These are phyloP conservation scores for Chionoecetes opilio DNA, from an alignment of 1,140 invertebrate genomes.

Conservation along the genomic window DNA sequence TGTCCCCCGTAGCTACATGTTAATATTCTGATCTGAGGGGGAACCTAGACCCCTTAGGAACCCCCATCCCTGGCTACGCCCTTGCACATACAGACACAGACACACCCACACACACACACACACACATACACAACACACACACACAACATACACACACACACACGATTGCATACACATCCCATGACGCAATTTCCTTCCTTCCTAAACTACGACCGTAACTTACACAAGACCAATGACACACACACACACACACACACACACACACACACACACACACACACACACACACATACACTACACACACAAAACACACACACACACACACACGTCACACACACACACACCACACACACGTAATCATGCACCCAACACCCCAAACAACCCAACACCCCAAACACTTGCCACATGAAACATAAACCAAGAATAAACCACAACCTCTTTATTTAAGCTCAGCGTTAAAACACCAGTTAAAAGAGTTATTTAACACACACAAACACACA, in stretches of 20 bases:
- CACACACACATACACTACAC: not conserved
- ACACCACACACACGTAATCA: not conserved
- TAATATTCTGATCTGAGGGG: too few species aligned
- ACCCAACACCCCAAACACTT: not conserved
- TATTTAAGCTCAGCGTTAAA: too few species aligned
- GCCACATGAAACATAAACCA: too few species aligned
- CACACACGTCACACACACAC: not conserved
- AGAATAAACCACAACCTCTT: too few species aligned
- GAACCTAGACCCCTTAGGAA: not conserved
- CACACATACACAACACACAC: constrained; percentile 17
- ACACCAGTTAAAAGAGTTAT: too few species aligned
- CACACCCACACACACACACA: constrained; percentile 5
- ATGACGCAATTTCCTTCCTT: too few species aligned
- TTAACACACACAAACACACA: too few species aligned
- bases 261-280: not conserved
- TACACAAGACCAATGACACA: not conserved
- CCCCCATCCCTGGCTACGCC: not conserved
- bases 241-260: constrained; percentile 5
- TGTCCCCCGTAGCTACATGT: too few species aligned
- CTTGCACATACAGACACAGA: not conserved
- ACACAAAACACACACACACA: not conserved
- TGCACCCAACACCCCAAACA: not conserved
- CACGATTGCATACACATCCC: too few species aligned
- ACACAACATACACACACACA: not conserved
- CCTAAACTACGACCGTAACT: too few species aligned